Base-by-base conservation (phyloP, 1,140 invertebrate species). In the Liolophura sinensis region DNA sequence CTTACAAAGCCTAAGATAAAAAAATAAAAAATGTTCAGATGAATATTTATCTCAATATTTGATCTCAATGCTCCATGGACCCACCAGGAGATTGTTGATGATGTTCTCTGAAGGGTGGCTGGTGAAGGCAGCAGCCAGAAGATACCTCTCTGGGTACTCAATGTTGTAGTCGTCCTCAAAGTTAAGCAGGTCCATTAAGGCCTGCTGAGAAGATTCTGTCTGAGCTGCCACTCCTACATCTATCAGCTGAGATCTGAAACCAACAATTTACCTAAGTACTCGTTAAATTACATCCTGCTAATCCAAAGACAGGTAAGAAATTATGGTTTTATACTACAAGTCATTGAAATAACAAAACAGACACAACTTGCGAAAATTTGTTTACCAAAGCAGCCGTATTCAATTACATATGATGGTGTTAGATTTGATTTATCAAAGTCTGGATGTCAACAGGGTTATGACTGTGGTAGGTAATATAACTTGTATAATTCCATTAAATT, bases 161-260 rank as follows among this genome's bases (percentile, higher is more conserved):
- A 74, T 67, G 51, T 75, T 62, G 27, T 73, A 70, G 1, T 72
- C 69, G 66, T 77, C 75, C 16, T 78, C 76, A 77, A 82, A 83
- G 20, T 74, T 66, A 16, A 84, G 55, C 7, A 83, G 67, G 12
- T 79, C 79, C 68, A 80, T 76, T 24, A 82, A 24, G 12, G 82
- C 80, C 50, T 68, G 55, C 59, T 77, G 74, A 16, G 77, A 68
- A 47, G 73, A 64, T 12, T 67, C 64, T n/a, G 82, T 83, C 74
- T 84, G 82, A 9, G 82, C 71, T 20, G 80, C 82, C n/a, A 70
- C 71, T n/a, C 73, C 79, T n/a, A 79, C 65, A 69, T 84, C 82
- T 24, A 84, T 74, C 48, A 84, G 62, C 68, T 81, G 77, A 15
- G 71, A 67, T 14, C 82, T 84, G 65, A 22, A 71, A 65, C 51